Percentiles rank a stretch among this genome's conserved stretches.
Conservation (phyloP, 2,888 invertebrate genomes). For the Hydropsyche betteni region DNA sequence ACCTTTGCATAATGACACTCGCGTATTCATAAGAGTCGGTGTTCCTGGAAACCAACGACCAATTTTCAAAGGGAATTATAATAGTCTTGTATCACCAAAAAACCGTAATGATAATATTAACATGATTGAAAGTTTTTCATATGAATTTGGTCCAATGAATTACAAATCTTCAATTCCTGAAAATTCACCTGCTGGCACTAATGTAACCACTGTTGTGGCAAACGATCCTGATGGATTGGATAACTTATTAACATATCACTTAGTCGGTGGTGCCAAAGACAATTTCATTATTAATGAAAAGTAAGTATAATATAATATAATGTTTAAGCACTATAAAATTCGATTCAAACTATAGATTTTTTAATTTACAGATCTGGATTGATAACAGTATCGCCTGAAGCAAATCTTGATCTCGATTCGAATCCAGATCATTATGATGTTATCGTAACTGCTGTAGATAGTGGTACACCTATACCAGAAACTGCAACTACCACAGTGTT, state of each 20-base stretch:
- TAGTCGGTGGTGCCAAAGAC: conserved; percentile 78
- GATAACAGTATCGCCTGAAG: conserved; percentile 77
- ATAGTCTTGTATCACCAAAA: conserved; percentile 63
- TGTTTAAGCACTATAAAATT: conserved; percentile 23
- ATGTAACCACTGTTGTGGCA: conserved; percentile 76
- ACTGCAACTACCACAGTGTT: conserved; percentile 81
- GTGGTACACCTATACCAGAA: conserved; percentile 77
- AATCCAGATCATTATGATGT: conserved; percentile 76
- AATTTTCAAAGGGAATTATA: conserved; percentile 78
- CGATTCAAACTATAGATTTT: conserved; percentile 38
- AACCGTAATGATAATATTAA: conserved; percentile 55
- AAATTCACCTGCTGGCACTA: conserved; percentile 73
- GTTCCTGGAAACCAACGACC: conserved; percentile 84
- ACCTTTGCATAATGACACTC: conserved; percentile 72
- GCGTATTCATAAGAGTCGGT: conserved; percentile 76
- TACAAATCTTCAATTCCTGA: conserved; percentile 77
- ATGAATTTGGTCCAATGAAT: conserved; percentile 73
- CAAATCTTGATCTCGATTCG: conserved; percentile 74
- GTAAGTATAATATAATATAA: conserved; percentile 59
- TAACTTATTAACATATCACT: conserved; percentile 72
- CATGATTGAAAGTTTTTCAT: conserved; percentile 59
- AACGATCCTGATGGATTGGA: conserved; percentile 83
- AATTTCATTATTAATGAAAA: conserved; percentile 79
- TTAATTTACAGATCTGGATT: conserved; percentile 68
- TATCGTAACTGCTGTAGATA: conserved; percentile 78